Evolutionary conservation across 1,140 invertebrate genomes (phyloP).

Genomic region (Oedothorax gibbosus): DNA sequence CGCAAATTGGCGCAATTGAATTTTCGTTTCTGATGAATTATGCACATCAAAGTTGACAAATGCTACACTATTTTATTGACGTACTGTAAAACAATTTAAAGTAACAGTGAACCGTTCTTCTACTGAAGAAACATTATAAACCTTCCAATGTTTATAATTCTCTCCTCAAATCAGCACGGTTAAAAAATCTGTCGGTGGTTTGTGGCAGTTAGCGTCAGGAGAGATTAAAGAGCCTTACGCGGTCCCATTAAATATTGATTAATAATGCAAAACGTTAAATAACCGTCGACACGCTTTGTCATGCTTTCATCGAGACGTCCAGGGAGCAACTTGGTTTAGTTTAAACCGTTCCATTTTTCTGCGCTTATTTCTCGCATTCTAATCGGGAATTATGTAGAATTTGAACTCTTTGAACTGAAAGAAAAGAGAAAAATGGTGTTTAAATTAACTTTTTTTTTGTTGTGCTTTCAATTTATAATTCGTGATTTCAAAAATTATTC

Average conservation of each 20-base stretch:
- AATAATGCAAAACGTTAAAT: conserved; percentile 48
- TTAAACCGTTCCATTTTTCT: conserved; percentile 19
- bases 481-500: neutral
- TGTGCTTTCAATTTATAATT: neutral
- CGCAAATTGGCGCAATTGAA: too few relatives aligned
- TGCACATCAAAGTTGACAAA: too few relatives aligned
- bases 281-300: conserved; percentile 27
- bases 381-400: neutral
- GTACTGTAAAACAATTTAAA: too few relatives aligned
- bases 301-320: neutral
- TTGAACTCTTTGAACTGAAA: conserved; percentile 1
- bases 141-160: too few relatives aligned
- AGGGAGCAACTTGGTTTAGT: neutral
- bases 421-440: neutral
- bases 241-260: conserved; percentile 50
- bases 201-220: conserved; percentile 29
- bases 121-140: too few relatives aligned
- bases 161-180: too few relatives aligned
- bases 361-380: neutral
- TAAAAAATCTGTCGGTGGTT: conserved; percentile 29
- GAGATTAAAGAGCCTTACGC: conserved; percentile 21
- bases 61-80: too few relatives aligned
- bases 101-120: too few relatives aligned
- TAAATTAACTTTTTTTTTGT: neutral
- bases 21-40: too few relatives aligned